These are phyloP conservation scores for Acanthococcus lagerstroemiae DNA, from an alignment of 2,888 invertebrate genomes.

Conservation along the genomic window DNA sequence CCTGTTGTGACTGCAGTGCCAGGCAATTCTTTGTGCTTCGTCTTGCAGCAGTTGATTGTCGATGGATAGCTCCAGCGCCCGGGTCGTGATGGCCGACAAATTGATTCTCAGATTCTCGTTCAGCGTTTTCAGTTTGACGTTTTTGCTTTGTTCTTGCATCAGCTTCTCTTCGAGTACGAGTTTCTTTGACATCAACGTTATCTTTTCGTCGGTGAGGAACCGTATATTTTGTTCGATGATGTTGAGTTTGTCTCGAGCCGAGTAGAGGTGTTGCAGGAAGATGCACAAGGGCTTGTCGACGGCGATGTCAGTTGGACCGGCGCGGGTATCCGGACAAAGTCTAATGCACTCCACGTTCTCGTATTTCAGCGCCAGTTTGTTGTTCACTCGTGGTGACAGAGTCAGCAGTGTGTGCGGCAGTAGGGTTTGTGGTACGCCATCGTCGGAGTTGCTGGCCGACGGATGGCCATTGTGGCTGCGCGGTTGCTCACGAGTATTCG, in stretches of 20 bases:
- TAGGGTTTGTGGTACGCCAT: neutral
- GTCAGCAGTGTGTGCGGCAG: neutral
- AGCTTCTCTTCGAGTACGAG: neutral
- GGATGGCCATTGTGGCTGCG: neutral
- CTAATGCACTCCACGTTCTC: slow-evolving; percentile 7
- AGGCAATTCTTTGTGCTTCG: neutral
- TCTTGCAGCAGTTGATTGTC: neutral
- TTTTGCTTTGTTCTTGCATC: neutral
- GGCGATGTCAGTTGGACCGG: neutral
- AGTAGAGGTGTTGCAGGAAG: neutral
- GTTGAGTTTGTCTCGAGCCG: neutral
- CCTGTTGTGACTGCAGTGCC: neutral
- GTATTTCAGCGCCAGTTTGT: slow-evolving; percentile 8
- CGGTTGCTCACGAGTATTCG: neutral
- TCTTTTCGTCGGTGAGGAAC: neutral
- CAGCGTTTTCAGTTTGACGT: neutral
- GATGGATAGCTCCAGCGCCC: neutral
- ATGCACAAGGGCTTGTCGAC: neutral
- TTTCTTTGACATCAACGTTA: neutral
- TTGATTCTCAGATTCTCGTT: neutral
- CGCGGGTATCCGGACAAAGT: slow-evolving; percentile 4
- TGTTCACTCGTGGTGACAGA: slow-evolving; percentile 4
- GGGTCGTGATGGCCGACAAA: neutral
- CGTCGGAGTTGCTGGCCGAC: neutral
- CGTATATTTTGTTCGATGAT: neutral